Evolutionary conservation across 2,888 invertebrate species (phyloP).

Genomic region (Vanessa cardui): DNA sequence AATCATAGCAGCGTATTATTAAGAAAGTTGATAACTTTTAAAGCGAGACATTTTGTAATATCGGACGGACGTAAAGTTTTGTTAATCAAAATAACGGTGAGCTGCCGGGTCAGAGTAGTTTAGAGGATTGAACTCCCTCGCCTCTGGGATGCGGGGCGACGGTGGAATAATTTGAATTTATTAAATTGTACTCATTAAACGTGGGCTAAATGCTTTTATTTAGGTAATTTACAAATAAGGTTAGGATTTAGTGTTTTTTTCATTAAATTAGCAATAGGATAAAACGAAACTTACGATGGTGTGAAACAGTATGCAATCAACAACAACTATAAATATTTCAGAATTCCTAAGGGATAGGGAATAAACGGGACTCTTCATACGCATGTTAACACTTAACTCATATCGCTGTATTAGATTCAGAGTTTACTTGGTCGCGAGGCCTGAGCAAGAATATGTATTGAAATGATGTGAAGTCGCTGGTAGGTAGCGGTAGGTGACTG

Average conservation of each 20-base stretch:
- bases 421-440: no score
- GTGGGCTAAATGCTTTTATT: slow-evolving; percentile 21
- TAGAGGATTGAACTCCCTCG: slow-evolving; percentile 59
- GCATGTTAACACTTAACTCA: no score
- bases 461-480: no score
- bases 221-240: slow-evolving; percentile 12
- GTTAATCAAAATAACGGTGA: slow-evolving; percentile 68
- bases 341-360: no score
- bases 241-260: background rate
- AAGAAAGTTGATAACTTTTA: slow-evolving; percentile 62
- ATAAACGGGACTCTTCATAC: no score
- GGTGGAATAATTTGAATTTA: slow-evolving; percentile 62
- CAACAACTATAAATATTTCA: no score
- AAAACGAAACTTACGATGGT: no score
- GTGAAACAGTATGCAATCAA: no score
- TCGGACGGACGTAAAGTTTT: slow-evolving; percentile 63
- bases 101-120: slow-evolving; percentile 60
- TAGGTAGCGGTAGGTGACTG: no score
- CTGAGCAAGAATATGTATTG: no score
- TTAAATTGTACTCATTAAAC: slow-evolving; percentile 36
- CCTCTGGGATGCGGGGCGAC: slow-evolving; percentile 55
- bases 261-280: no score
- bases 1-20: slow-evolving; percentile 36
- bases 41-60: slow-evolving; percentile 63
- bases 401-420: no score